Evolutionary conservation across 2,113 vertebrate species (phyloP).

Genomic region (Nothocercus julius): DNA sequence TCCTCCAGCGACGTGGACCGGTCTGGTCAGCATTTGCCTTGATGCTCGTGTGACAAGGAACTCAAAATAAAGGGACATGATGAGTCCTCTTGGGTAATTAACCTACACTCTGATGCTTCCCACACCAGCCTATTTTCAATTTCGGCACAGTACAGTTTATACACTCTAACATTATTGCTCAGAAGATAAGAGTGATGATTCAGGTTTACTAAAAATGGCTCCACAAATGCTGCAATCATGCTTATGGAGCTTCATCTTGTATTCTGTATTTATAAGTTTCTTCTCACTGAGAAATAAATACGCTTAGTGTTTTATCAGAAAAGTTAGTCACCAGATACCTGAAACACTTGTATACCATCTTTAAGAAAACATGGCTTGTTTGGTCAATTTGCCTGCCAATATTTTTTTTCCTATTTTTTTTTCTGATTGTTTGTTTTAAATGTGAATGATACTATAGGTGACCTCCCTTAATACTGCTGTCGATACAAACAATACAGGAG

Average conservation of each 20-base stretch:
- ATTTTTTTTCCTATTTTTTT: neutral
- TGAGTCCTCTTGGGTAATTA: slow-evolving; percentile 24
- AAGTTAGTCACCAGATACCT: slow-evolving; percentile 47
- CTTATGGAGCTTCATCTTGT: slow-evolving; percentile 46
- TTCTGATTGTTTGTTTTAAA: neutral
- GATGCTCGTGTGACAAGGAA: neutral
- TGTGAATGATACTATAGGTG: neutral
- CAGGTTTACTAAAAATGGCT: slow-evolving; percentile 67
- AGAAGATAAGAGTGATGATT: slow-evolving; percentile 67
- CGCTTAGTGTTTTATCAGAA: slow-evolving; percentile 25
- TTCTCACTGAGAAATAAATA: slow-evolving; percentile 69
- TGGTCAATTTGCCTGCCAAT: slow-evolving; percentile 1
- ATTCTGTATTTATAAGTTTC: slow-evolving; percentile 48
- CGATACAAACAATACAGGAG: neutral
- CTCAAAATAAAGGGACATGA: neutral
- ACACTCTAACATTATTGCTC: slow-evolving; percentile 72
- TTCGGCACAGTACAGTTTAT: slow-evolving; percentile 39
- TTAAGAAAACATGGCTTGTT: slow-evolving; percentile 43
- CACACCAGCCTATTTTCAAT: slow-evolving; percentile 68
- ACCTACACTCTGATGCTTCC: neutral
- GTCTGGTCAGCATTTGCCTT: neutral
- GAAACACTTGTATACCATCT: slow-evolving; percentile 35
- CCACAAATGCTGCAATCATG: slow-evolving; percentile 54
- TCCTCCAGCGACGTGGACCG: neutral
- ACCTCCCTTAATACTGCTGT: neutral